Evolutionary conservation across 2,888 invertebrate species (phyloP), one percentile per base, ranked within the genome.

Genomic region (Eristalis tenax): DNA sequence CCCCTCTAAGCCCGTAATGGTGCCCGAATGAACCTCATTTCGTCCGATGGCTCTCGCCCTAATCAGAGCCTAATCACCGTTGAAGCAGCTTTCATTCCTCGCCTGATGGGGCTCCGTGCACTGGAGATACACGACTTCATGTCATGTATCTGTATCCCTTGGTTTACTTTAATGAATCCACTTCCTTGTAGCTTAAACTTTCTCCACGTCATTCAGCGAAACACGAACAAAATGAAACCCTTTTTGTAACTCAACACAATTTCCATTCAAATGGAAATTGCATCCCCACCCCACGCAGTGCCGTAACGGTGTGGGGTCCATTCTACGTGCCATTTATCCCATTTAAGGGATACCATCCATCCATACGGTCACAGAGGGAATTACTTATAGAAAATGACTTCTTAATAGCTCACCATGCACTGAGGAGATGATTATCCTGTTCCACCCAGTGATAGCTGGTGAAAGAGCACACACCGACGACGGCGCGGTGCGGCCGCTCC

Each of bases 371-470:
- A 68, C 78, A 82, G 70, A 79, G 73, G 83, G 83, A 80, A 83
- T 76, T 80, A 83, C 83, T 83, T 80, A 83, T 83, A 83, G 83
- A 83, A 87, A 87, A 87, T 83, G 87, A 87, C 83, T 76, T 87
- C 83, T 83, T 87, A 87, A 87, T 83, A 87, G 87, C 87, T 76
- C 75, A 68, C 79, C 83, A 76, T 71, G 87, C 75, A 80, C 76
- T 78, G 78, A 86, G 75, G 78, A 75, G 82, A 86, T 86, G 82
- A 86, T 86, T 86, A 86, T 86, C 86, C 82, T 75, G 70, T 22
- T 68, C 59, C 57, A 38, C 8, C 64, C 22, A 43, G 65, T 11
- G 23, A 18, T 18, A 18, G 50, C 18, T n/a, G 6, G n/a, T 6
- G 59, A 59, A 11, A 23, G 11, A 26, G 59, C 22, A 28, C 28